phyloP scores from a whole-genome alignment of 2,113 vertebrate species.

The Nestor notabilis region DNA sequence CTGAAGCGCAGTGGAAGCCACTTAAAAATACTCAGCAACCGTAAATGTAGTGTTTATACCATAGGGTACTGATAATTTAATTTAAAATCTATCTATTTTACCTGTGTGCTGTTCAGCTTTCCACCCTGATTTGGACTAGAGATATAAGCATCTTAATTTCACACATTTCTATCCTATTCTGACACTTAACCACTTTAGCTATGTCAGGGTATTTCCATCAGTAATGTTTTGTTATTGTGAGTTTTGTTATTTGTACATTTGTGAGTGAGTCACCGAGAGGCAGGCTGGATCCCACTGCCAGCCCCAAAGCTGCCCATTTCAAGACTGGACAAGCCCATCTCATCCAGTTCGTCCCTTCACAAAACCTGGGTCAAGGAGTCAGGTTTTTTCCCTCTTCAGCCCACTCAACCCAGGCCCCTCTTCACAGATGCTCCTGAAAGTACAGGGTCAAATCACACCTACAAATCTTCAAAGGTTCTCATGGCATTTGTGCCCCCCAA shows the following conservation, averaged over 20 bases:
- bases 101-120: background rate
- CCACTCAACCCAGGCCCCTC: background rate
- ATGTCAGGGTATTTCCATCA: background rate
- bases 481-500: background rate
- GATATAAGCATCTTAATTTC: background rate
- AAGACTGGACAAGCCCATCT: background rate
- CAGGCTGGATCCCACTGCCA: background rate
- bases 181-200: background rate
- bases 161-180: background rate
- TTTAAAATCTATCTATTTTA: background rate
- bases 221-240: background rate
- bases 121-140: background rate
- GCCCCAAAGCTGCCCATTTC: accelerated
- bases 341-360: background rate
- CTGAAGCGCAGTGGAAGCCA: background rate
- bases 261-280: background rate
- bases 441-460: background rate
- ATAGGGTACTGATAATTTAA: background rate
- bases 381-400: background rate
- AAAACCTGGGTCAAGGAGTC: background rate
- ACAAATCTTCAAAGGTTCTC: background rate
- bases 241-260: background rate
- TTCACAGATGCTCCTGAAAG: background rate
- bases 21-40: background rate
- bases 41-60: background rate